Base-by-base conservation (phyloP, 2,113 vertebrate species). In the Orycteropus afer region DNA sequence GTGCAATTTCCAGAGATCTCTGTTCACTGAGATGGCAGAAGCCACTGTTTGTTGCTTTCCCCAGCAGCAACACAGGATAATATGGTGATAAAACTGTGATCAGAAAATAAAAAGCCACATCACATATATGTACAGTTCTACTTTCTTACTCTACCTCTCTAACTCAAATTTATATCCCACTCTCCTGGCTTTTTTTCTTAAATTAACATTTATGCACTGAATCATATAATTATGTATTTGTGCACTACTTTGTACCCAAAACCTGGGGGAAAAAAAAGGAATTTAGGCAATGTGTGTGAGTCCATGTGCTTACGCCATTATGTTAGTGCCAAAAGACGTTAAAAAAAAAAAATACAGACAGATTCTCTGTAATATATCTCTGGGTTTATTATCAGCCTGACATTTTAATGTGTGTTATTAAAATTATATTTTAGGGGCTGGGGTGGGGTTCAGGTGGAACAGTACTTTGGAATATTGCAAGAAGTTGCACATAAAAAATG, bases 361-460 rank as follows among this genome's bases (percentile, higher is more conserved):
- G 93, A 96, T 96, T 96, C 93, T 32, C 86, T 93, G 93, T 92
- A 96, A 96, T 96, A 96, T 86, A 97, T 96, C 94, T 97, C 86
- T 49, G 63, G 49, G 92, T 95, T 97, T 97, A 97, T 97, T 97
- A 96, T 96, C 96, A 96, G 86, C 82, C 80, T 96, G 97, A 84
- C 93, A 95, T 93, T 97, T 94, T 97, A 96, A 97, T 97, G 91
- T 49, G 25, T 94, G 79, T 96, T 97, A 96, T 97, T 96, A 97
- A 97, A 96, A 93, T 92, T 94, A 88, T 80, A 96, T 96, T 97
- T 97, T 89, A 95, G 94, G 90, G 82, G 51, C 37, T 96, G 57
- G 93, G 97, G 95, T 97, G 95, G 96, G 95, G 97, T 97, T 97
- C 97, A 97, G 97, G 96, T 97, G 97, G 96, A 94, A 93, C 96